These are phyloP conservation scores for Plutomurus gul DNA, from an alignment of 1,140 invertebrate species.

Conservation along the genomic window DNA sequence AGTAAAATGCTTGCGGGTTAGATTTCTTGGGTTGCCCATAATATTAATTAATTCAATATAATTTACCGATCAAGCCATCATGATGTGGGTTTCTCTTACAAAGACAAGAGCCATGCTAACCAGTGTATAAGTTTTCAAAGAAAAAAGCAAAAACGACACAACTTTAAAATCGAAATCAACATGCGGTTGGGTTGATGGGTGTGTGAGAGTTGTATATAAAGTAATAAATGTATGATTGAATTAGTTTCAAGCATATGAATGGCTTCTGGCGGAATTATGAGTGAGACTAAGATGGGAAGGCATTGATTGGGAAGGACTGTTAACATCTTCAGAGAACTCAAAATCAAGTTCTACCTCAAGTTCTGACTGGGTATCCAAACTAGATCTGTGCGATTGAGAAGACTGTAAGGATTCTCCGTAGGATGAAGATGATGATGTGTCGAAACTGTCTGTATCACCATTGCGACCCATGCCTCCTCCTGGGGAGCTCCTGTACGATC, in stretches of 20 bases:
- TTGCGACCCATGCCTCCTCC: neutral
- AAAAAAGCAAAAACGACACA: constrained; percentile 4
- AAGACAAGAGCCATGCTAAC: neutral
- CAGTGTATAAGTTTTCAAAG: neutral
- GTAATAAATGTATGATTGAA: neutral
- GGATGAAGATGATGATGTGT: constrained; percentile 9
- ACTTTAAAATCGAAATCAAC: neutral
- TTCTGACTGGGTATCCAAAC: constrained; percentile 46
- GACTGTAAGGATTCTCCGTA: constrained; percentile 33
- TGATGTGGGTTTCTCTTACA: too few relatives aligned
- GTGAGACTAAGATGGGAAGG: neutral
- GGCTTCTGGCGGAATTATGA: constrained; percentile 7
- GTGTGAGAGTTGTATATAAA: neutral
- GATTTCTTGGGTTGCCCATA: too few relatives aligned
- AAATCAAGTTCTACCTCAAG: constrained; percentile 52
- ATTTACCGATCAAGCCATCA: too few relatives aligned
- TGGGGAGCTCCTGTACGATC: constrained; percentile 31
- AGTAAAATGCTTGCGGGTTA: too few relatives aligned
- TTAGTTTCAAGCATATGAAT: constrained; percentile 34
- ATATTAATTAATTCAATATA: too few relatives aligned
- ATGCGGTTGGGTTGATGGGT: neutral
- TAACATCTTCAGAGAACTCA: constrained; percentile 53
- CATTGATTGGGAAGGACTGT: constrained; percentile 4
- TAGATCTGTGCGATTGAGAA: neutral
- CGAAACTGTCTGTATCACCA: neutral